phyloP scores from a whole-genome alignment of 2,888 invertebrate genomes.

The Sphecodes monilicornis region DNA sequence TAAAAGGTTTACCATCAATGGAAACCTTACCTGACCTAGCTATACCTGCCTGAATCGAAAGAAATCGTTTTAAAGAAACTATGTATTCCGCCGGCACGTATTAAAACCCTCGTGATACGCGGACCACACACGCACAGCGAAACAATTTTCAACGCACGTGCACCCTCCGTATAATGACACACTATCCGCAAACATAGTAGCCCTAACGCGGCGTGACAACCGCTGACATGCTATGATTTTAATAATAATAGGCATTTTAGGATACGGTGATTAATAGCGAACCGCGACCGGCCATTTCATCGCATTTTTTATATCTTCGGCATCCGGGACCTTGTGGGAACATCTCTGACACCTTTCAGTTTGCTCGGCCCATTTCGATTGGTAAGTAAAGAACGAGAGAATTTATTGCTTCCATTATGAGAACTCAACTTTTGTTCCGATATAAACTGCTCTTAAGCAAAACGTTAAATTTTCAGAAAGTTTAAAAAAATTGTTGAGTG shows the following conservation, averaged over 20 bases:
- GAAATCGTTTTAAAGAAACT: constrained; percentile 33
- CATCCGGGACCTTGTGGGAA: constrained; percentile 30
- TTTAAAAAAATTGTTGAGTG: too few species aligned
- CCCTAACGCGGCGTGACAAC: constrained; percentile 72
- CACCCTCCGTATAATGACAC: constrained; percentile 66
- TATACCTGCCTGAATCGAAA: background rate
- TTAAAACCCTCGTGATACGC: constrained; percentile 40
- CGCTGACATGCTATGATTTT: constrained; percentile 72
- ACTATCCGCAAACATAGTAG: constrained; percentile 62
- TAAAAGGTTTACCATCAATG: too few species aligned
- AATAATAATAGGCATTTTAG: constrained; percentile 76
- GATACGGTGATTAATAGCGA: constrained; percentile 64
- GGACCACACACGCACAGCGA: constrained; percentile 67
- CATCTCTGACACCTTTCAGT: constrained; percentile 22
- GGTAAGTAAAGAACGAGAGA: background rate
- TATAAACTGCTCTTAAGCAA: background rate
- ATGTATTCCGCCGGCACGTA: constrained; percentile 25
- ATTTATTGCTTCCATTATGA: background rate
- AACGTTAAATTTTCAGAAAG: background rate
- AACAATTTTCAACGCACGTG: constrained; percentile 60
- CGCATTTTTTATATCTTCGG: constrained; percentile 47
- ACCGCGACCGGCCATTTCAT: constrained; percentile 19
- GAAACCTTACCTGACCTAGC: background rate
- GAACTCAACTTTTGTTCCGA: background rate
- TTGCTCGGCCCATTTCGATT: constrained; percentile 2